Percentiles rank a stretch among this genome's conserved stretches.
Evolutionary conservation across 2,888 invertebrate species (phyloP).

Genomic region (Proisotoma minuta): DNA sequence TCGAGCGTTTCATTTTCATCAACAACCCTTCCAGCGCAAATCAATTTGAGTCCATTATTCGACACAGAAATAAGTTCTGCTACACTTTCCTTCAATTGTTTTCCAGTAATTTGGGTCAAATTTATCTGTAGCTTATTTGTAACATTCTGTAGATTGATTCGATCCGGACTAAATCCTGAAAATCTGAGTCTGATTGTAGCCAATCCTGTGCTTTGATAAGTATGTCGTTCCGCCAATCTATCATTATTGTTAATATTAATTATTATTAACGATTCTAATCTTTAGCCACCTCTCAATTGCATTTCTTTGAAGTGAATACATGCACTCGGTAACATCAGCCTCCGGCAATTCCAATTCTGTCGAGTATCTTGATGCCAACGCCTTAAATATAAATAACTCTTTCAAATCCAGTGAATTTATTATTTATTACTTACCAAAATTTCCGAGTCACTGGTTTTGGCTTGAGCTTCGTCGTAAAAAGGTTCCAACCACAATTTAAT

Average conservation of each 20-base stretch:
- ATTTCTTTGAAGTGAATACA: slow-evolving; percentile 63
- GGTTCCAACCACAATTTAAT: slow-evolving; percentile 74
- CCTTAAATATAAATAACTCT: slow-evolving; percentile 53
- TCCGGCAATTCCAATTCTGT: slow-evolving; percentile 56
- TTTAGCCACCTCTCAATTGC: slow-evolving; percentile 58
- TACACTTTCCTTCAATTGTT: slow-evolving; percentile 58
- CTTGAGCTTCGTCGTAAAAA: slow-evolving; percentile 57
- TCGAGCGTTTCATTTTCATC: slow-evolving; percentile 55
- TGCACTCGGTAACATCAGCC: slow-evolving; percentile 56
- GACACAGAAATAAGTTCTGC: slow-evolving; percentile 49
- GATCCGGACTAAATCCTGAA: slow-evolving; percentile 55
- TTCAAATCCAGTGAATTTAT: not conserved
- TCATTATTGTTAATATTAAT: slow-evolving; percentile 6
- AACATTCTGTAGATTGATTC: slow-evolving; percentile 49
- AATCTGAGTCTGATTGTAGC: slow-evolving; percentile 69
- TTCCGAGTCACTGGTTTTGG: slow-evolving; percentile 52
- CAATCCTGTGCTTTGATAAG: slow-evolving; percentile 65
- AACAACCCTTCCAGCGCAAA: slow-evolving; percentile 63
- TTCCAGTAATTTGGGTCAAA: slow-evolving; percentile 55
- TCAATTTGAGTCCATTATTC: slow-evolving; percentile 59
- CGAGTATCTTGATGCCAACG: slow-evolving; percentile 60
- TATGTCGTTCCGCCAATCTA: slow-evolving; percentile 63
- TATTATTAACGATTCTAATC: not conserved
- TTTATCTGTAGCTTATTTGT: slow-evolving; percentile 58
- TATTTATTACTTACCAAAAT: slow-evolving; percentile 54